Percentiles rank a stretch among this genome's conserved stretches.
These are phyloP conservation scores for Cantharis rustica DNA, from an alignment of 2,888 invertebrate genomes.

Conservation along the genomic window DNA sequence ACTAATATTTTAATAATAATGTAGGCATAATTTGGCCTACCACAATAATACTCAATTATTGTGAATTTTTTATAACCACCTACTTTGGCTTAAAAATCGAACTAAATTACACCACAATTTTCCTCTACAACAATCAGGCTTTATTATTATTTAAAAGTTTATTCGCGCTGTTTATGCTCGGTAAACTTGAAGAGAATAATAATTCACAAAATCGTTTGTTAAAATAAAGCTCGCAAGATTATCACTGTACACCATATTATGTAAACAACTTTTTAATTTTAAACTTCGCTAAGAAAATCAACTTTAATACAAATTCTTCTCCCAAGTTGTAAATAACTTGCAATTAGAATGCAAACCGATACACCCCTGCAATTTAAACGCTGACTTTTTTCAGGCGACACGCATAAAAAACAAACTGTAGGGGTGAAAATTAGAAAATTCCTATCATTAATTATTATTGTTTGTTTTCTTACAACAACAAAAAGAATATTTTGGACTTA, in stretches of 20 bases:
- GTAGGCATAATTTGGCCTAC: slow-evolving; percentile 12
- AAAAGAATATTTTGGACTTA: too few relatives aligned
- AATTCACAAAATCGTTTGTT: not conserved
- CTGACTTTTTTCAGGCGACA: not conserved
- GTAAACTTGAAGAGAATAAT: not conserved
- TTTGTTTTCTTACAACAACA: not conserved
- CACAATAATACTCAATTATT: slow-evolving; percentile 14
- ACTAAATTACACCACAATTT: not conserved
- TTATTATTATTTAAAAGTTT: not conserved
- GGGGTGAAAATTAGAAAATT: not conserved
- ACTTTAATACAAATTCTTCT: not conserved
- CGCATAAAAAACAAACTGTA: not conserved
- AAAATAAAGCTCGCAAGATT: not conserved
- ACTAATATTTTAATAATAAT: slow-evolving; percentile 1
- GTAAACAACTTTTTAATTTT: not conserved
- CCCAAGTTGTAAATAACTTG: not conserved
- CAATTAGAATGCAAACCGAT: not conserved
- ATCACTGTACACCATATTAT: not conserved
- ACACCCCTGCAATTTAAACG: not conserved
- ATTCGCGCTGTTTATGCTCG: not conserved
- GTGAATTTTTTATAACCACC: slow-evolving; percentile 6
- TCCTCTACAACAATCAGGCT: not conserved
- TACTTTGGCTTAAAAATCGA: not conserved
- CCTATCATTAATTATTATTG: not conserved
- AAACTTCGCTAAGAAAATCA: not conserved